A percentile compares a stretch with the other conserved stretches of the same genome.
Conservation (phyloP, 2,888 invertebrate genomes). For the Lagria hirta region DNA sequence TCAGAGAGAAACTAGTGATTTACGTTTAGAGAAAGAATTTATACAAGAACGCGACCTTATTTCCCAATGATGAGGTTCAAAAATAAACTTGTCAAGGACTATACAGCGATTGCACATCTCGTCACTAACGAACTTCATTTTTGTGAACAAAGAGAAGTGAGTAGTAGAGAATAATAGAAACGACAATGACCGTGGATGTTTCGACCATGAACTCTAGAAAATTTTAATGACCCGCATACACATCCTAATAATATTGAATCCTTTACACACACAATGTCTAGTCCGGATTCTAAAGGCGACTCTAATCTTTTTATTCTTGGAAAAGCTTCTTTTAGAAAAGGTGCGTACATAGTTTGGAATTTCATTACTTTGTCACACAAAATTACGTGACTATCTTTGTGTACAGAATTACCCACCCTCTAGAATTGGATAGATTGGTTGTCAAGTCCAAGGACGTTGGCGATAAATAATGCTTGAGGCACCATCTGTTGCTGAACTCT, state of each 20-base stretch:
- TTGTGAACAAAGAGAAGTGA: conserved; percentile 3
- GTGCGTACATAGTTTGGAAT: background rate
- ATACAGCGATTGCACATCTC: conserved; percentile 1
- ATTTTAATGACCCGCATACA: conserved; percentile 28
- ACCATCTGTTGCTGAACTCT: too few species aligned
- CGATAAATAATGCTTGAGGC: too few species aligned
- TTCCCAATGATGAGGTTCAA: conserved; percentile 15
- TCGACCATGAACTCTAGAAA: conserved; percentile 24
- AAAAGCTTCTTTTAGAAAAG: background rate
- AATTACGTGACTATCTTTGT: too few species aligned
- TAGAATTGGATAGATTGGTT: too few species aligned
- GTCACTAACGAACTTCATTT: background rate
- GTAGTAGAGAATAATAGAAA: conserved; percentile 12
- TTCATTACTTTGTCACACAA: too few species aligned
- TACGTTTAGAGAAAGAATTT: conserved; percentile 14
- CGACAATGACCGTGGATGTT: conserved; percentile 25
- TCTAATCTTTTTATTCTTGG: conserved; percentile 9
- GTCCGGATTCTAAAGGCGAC: conserved; percentile 7
- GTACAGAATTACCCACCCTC: too few species aligned
- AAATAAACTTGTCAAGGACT: conserved; percentile 21
- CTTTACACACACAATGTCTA: conserved; percentile 6
- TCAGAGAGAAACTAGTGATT: conserved; percentile 15
- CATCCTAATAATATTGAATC: conserved; percentile 18
- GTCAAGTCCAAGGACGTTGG: too few species aligned
- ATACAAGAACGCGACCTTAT: conserved; percentile 20